Percentiles rank a stretch among this genome's conserved stretches.
These are phyloP conservation scores for Sceloporus undulatus DNA, from an alignment of 2,113 vertebrate species.

Conservation along the genomic window DNA sequence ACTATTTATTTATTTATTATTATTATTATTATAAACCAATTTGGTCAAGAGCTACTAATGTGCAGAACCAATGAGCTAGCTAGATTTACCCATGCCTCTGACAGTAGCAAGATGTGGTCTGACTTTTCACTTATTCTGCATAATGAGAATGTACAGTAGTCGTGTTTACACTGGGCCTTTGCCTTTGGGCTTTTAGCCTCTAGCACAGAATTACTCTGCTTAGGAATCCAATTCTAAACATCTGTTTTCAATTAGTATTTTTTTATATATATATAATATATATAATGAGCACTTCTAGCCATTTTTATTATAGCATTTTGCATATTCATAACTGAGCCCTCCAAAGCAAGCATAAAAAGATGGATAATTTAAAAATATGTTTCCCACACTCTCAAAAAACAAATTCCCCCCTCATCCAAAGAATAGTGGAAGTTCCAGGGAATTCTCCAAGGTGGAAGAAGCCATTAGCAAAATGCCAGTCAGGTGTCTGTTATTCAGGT, in stretches of 20 bases:
- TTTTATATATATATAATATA: background rate
- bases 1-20: no score
- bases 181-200: conserved; percentile 20
- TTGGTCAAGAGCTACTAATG: background rate
- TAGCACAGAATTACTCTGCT: conserved; percentile 8
- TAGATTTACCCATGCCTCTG: background rate
- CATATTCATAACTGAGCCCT: background rate
- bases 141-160: background rate
- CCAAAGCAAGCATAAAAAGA: background rate
- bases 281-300: background rate
- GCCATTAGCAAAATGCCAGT: no score
- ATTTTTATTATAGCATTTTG: conserved; percentile 26
- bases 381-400: background rate
- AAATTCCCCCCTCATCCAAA: background rate
- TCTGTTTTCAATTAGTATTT: conserved; percentile 29
- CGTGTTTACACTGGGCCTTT: conserved; percentile 30
- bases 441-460: no score
- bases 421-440: background rate
- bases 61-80: background rate
- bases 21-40: background rate
- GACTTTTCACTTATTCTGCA: background rate
- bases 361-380: background rate
- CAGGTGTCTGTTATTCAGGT: no score
- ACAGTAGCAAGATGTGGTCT: conserved; percentile 39
- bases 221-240: conserved; percentile 15